phyloP scores from a whole-genome alignment of 1,140 invertebrate genomes.

The Planococcus citri region DNA sequence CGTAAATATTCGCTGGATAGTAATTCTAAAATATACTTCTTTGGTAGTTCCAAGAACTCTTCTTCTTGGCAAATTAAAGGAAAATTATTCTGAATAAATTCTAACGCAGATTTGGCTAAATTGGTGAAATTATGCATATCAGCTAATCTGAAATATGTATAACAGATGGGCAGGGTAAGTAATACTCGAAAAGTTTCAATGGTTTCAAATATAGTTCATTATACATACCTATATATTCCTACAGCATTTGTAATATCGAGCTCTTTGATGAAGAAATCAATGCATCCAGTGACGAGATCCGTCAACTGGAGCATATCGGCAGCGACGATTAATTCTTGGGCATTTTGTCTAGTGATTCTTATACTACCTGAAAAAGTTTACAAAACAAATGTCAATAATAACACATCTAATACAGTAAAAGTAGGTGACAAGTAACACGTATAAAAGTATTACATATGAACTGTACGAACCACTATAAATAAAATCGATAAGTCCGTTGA shows the following conservation, averaged over 20 bases:
- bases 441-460: background rate
- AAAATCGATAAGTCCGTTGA: slow-evolving; percentile 67
- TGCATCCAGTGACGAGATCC: slow-evolving; percentile 75
- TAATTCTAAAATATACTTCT: slow-evolving; percentile 63
- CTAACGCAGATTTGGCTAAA: slow-evolving; percentile 62
- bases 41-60: slow-evolving; percentile 76
- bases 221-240: slow-evolving; percentile 76
- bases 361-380: slow-evolving; percentile 39
- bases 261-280: slow-evolving; percentile 75
- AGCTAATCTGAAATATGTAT: slow-evolving; percentile 55
- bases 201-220: slow-evolving; percentile 26
- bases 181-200: too few species aligned
- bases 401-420: slow-evolving; percentile 18
- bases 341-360: slow-evolving; percentile 53
- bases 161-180: too few species aligned
- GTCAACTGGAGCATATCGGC: slow-evolving; percentile 85
- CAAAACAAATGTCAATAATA: background rate
- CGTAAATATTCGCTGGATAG: slow-evolving; percentile 77
- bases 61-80: slow-evolving; percentile 69
- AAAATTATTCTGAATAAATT: slow-evolving; percentile 80
- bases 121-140: slow-evolving; percentile 78
- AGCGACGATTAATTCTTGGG: slow-evolving; percentile 77
- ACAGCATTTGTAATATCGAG: slow-evolving; percentile 80
- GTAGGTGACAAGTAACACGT: too few species aligned
- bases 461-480: slow-evolving; percentile 64